Percentiles rank a stretch among this genome's conserved stretches.
These are phyloP conservation scores for Laticauda laticaudata DNA, from an alignment of 2,113 vertebrate genomes.

Conservation along the genomic window DNA sequence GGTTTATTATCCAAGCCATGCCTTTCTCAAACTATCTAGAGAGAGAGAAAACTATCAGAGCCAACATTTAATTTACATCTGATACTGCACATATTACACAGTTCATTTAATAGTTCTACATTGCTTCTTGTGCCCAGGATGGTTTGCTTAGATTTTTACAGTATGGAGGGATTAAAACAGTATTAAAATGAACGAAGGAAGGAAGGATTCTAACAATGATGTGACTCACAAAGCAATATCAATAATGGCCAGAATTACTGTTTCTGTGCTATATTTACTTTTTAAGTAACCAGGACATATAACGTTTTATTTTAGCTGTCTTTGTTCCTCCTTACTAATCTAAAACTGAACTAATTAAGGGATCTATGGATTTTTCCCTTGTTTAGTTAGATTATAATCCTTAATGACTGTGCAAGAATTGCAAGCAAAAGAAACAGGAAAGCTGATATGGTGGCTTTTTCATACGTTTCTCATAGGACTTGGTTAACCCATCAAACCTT, in stretches of 20 bases:
- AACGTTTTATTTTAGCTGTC: neutral
- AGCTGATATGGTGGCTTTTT: neutral
- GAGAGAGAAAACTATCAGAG: neutral
- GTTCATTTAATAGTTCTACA: neutral
- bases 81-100: neutral
- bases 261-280: constrained; percentile 32
- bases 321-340: neutral
- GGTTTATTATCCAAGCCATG: neutral
- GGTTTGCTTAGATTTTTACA: neutral
- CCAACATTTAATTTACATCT: neutral
- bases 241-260: constrained; percentile 19
- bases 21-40: neutral
- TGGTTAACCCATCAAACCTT: constrained; percentile 1
- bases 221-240: constrained; percentile 36
- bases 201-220: neutral
- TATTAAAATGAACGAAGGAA: constrained; percentile 29
- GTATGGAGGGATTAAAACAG: constrained; percentile 28
- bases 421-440: neutral
- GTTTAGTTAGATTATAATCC: neutral
- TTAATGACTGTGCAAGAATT: neutral
- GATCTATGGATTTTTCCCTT: neutral
- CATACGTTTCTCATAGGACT: fast-evolving
- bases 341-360: neutral
- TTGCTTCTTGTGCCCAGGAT: neutral
- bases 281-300: neutral